Percentiles rank a stretch among this genome's conserved stretches.
Evolutionary conservation across 2,797 vertebrate species (phyloP).

Genomic region (Phalanger gymnotis): DNA sequence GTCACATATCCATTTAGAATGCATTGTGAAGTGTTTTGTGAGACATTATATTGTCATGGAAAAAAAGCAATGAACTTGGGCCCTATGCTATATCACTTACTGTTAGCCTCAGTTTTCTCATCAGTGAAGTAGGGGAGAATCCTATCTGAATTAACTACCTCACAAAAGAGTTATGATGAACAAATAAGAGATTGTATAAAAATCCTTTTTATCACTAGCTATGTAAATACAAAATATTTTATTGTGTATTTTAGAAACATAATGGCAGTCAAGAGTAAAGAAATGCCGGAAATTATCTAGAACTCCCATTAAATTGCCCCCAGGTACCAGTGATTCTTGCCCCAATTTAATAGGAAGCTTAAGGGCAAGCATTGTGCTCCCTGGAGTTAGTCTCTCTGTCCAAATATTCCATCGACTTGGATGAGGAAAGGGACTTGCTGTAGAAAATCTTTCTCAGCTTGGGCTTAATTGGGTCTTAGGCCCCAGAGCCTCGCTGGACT

Average conservation of each 20-base stretch:
- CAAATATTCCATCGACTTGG: conserved; percentile 26
- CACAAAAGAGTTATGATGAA: conserved; percentile 14
- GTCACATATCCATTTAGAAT: background rate
- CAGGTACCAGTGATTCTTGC: conserved; percentile 44
- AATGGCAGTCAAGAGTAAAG: conserved; percentile 30
- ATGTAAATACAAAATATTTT: conserved; percentile 27
- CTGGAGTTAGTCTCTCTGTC: conserved; percentile 44
- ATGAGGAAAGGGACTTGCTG: conserved; percentile 12
- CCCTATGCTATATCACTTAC: background rate
- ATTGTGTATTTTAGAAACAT: conserved; percentile 25
- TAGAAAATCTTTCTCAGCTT: conserved; percentile 55
- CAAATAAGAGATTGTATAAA: background rate
- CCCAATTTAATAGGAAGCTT: conserved; percentile 52
- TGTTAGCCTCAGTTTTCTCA: conserved; percentile 20
- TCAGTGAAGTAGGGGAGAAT: conserved; percentile 24
- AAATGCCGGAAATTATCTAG: conserved; percentile 30
- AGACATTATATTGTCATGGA: background rate
- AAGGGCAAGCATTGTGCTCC: background rate
- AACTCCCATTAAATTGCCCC: conserved; percentile 36
- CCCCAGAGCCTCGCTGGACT: conserved; percentile 9
- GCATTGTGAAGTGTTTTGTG: background rate
- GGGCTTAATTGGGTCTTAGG: conserved; percentile 51
- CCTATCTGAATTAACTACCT: background rate
- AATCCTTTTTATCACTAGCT: background rate
- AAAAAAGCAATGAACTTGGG: background rate